These are phyloP conservation scores for Daphoenositta chrysoptera DNA, from an alignment of 2,113 vertebrate genomes.

Conservation along the genomic window DNA sequence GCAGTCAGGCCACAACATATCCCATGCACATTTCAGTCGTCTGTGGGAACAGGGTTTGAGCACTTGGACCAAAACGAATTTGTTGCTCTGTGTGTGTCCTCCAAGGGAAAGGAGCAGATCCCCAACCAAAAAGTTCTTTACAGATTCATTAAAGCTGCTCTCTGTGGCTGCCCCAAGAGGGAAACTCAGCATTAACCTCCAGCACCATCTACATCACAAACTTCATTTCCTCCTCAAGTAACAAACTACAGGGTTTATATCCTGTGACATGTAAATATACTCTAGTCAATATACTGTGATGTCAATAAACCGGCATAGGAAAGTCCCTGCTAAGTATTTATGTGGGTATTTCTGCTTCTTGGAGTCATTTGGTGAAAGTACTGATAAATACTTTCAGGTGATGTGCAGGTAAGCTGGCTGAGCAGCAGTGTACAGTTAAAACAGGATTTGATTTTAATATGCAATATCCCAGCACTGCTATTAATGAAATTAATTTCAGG, in stretches of 20 bases:
- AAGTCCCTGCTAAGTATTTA: not conserved
- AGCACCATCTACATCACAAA: not conserved
- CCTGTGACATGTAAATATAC: not conserved
- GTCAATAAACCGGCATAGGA: not conserved
- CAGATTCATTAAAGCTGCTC: not conserved
- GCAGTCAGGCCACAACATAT: conserved; percentile 36
- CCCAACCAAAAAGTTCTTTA: not conserved
- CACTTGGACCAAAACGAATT: not conserved
- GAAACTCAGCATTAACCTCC: not conserved
- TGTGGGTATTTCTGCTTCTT: not conserved
- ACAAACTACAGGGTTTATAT: not conserved
- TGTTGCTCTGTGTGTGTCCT: not conserved
- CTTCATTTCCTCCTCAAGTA: not conserved
- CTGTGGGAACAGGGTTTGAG: not conserved
- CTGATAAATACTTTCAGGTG: not conserved
- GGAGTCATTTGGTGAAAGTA: not conserved
- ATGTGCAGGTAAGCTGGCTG: not conserved
- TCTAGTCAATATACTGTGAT: not conserved
- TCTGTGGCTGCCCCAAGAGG: not conserved
- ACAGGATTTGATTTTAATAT: not conserved
- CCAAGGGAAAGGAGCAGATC: not conserved
- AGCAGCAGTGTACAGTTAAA: not conserved
- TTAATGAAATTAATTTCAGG: not conserved
- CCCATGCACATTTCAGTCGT: conserved; percentile 50
- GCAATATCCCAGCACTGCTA: not conserved